These are phyloP conservation scores for Hephaestus fuliginosus DNA, from an alignment of 2,797 vertebrate genomes.

Conservation along the genomic window DNA sequence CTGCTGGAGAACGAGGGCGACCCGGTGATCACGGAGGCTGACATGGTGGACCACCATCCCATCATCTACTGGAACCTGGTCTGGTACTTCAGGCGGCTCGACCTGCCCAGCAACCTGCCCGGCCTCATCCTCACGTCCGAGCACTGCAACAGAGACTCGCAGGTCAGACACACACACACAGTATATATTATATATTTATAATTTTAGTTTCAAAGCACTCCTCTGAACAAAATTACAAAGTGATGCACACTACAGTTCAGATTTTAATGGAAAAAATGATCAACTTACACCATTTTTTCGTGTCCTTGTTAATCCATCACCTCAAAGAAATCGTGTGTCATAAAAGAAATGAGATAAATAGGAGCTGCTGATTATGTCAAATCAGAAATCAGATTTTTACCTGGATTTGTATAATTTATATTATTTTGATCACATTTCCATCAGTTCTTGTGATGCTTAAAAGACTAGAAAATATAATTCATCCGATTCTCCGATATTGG, in stretches of 20 bases:
- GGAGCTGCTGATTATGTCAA: not conserved
- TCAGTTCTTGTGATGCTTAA: too few relatives aligned
- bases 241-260: not conserved
- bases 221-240: too few relatives aligned
- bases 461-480: too few relatives aligned
- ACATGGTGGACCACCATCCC: constrained; percentile 97
- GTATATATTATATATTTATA: too few relatives aligned
- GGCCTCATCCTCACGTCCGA: constrained; percentile 96
- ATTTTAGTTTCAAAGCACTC: not conserved
- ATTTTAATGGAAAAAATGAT: not conserved
- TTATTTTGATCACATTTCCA: too few relatives aligned
- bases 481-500: not conserved
- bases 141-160: constrained; percentile 93
- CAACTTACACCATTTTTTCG: not conserved
- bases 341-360: not conserved
- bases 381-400: not conserved
- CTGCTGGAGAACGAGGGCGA: constrained; percentile 98
- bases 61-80: constrained; percentile 99
- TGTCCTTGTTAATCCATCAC: not conserved
- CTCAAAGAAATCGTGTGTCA: too few relatives aligned
- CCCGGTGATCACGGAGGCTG: constrained; percentile 90
- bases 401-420: too few relatives aligned
- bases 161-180: constrained; percentile 69
- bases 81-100: constrained; percentile 97
- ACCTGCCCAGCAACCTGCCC: constrained; percentile 96